phyloP scores from a whole-genome alignment of 2,797 vertebrate genomes.

The Hylomyscus alleni region DNA sequence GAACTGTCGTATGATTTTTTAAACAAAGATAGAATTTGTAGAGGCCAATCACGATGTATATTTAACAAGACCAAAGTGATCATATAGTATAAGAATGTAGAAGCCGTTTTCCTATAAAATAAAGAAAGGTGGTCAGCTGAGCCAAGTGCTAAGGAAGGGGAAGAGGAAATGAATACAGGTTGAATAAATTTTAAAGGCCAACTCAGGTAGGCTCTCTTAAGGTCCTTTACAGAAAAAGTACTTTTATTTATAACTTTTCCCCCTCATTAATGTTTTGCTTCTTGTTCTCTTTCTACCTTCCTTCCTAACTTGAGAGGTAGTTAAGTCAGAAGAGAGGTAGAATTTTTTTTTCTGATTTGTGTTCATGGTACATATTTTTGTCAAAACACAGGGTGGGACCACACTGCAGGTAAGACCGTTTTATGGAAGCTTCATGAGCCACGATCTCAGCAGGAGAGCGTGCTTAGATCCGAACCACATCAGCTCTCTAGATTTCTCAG shows the following conservation, averaged over 20 bases:
- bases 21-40: neutral
- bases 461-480: too few species aligned
- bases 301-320: neutral
- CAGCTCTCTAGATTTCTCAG: too few species aligned
- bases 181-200: neutral
- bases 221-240: neutral
- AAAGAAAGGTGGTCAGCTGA: neutral
- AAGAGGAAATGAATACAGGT: neutral
- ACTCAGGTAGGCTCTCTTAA: too few species aligned
- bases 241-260: too few species aligned
- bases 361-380: too few species aligned
- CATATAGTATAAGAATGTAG: neutral
- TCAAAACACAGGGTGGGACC: neutral
- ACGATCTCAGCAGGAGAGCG: too few species aligned
- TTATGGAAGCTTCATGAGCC: neutral
- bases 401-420: fast-evolving
- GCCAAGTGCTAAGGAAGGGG: neutral
- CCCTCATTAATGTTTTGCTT: neutral
- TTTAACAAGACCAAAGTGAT: fast-evolving
- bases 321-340: neutral
- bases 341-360: neutral
- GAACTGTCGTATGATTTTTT: neutral
- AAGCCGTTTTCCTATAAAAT: neutral
- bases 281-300: neutral
- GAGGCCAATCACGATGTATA: neutral